Conservation (phyloP, 1,140 invertebrate species). For the Eupeodes corollae region DNA sequence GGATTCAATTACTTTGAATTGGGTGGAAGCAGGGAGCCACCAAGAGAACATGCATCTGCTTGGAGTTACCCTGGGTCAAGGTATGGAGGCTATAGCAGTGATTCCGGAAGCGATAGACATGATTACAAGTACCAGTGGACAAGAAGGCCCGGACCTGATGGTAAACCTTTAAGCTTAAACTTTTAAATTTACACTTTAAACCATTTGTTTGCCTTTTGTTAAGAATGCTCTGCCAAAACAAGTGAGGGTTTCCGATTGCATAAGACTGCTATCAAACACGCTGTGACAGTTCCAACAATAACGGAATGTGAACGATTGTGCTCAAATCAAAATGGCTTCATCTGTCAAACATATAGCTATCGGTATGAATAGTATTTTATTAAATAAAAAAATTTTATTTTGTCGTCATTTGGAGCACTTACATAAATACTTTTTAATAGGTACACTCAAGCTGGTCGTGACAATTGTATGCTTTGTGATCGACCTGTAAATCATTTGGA, state of each 20-base stretch:
- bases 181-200: neutral
- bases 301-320: conserved; percentile 64
- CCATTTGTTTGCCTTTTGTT: conserved; percentile 7
- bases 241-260: conserved; percentile 60
- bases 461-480: conserved; percentile 67
- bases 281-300: conserved; percentile 50
- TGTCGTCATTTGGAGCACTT: no score
- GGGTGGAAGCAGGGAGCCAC: conserved; percentile 13
- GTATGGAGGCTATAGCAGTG: conserved; percentile 27
- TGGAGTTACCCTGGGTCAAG: conserved; percentile 27
- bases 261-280: conserved; percentile 50
- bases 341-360: conserved; percentile 63
- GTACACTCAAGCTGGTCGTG: conserved; percentile 33
- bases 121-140: conserved; percentile 31
- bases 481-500: conserved; percentile 52
- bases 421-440: neutral
- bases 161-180: conserved; percentile 10
- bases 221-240: conserved; percentile 62
- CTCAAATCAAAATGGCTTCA: conserved; percentile 54
- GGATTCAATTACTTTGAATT: conserved; percentile 33
- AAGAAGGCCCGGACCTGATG: conserved; percentile 31
- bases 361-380: conserved; percentile 39
- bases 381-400: neutral
- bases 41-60: conserved; percentile 24
- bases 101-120: conserved; percentile 16